Conservation (phyloP, 2,888 invertebrate species). For the Therioaphis trifolii region DNA sequence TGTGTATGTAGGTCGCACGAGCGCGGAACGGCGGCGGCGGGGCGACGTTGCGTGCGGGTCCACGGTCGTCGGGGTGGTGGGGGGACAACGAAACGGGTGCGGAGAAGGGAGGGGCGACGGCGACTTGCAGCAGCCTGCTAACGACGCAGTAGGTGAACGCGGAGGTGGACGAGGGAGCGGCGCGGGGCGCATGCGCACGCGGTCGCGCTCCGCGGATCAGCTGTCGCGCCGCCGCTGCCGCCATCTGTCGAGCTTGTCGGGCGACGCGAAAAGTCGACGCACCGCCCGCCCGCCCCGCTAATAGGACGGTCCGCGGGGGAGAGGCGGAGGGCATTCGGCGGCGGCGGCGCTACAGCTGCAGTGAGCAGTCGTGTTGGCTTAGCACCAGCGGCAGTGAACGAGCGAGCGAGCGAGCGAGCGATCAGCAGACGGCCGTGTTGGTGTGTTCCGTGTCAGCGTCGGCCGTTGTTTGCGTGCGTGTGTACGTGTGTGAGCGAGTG, state of each 20-base stretch:
- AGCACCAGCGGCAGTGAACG: neutral
- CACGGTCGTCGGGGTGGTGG: too few relatives aligned
- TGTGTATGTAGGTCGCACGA: too few relatives aligned
- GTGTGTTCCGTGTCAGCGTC: neutral
- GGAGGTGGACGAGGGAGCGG: neutral
- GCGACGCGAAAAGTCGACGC: conserved; percentile 27
- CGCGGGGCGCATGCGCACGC: conserved; percentile 27
- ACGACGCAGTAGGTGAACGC: neutral
- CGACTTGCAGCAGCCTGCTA: neutral
- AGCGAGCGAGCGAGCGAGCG: neutral
- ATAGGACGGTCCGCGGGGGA: neutral
- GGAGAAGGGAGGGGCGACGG: neutral
- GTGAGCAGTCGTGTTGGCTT: neutral
- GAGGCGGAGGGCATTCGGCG: neutral
- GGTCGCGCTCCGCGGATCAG: conserved; percentile 23
- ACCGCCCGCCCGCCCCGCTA: neutral
- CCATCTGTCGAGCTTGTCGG: conserved; percentile 31
- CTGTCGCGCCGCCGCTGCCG: conserved; percentile 2
- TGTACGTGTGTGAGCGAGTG: conserved; percentile 1
- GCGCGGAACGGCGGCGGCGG: too few relatives aligned
- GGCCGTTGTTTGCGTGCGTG: neutral
- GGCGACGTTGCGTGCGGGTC: too few relatives aligned
- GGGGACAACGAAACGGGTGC: neutral
- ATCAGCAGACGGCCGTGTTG: neutral
- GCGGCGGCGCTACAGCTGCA: neutral